These are phyloP conservation scores for Trichoplax adhaerens DNA, from an alignment of 37 sponge, comb jelly and placozoan species.

Conservation along the genomic window DNA sequence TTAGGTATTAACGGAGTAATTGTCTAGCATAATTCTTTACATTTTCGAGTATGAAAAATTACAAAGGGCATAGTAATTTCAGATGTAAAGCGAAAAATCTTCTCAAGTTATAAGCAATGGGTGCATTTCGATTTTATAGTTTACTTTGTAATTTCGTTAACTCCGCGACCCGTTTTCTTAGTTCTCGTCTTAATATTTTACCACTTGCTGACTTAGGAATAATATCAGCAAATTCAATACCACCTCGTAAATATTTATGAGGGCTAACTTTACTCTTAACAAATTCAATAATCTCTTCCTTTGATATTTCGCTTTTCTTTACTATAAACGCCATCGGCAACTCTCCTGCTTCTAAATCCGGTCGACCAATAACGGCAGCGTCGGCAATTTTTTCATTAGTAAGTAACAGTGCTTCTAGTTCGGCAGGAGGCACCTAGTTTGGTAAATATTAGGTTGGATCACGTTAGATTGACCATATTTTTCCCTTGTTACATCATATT, in stretches of 20 bases:
- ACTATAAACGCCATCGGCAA: constrained; percentile 79
- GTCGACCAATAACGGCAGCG: constrained; percentile 62
- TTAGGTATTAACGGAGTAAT: no score
- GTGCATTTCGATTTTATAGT: no score
- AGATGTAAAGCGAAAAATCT: no score
- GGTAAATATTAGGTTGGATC: no score
- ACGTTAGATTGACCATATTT: no score
- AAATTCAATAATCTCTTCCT: constrained; percentile 35
- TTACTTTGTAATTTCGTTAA: no score
- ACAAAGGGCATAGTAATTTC: no score
- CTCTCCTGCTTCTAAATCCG: constrained; percentile 61
- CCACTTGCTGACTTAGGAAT: constrained; percentile 71
- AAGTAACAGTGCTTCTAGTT: constrained; percentile 59
- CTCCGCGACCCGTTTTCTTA: not conserved
- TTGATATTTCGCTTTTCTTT: constrained; percentile 17
- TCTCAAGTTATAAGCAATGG: no score
- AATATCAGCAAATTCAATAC: constrained; percentile 46
- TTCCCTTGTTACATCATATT: no score
- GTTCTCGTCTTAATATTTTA: constrained; percentile 50
- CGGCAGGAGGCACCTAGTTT: constrained; percentile 70
- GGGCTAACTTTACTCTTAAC: constrained; percentile 28
- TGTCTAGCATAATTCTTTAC: no score
- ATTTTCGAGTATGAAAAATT: no score
- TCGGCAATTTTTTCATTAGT: constrained; percentile 58
- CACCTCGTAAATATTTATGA: constrained; percentile 58